Base-by-base conservation (phyloP, 2,113 vertebrate genomes). In the Misgurnus anguillicaudatus region DNA sequence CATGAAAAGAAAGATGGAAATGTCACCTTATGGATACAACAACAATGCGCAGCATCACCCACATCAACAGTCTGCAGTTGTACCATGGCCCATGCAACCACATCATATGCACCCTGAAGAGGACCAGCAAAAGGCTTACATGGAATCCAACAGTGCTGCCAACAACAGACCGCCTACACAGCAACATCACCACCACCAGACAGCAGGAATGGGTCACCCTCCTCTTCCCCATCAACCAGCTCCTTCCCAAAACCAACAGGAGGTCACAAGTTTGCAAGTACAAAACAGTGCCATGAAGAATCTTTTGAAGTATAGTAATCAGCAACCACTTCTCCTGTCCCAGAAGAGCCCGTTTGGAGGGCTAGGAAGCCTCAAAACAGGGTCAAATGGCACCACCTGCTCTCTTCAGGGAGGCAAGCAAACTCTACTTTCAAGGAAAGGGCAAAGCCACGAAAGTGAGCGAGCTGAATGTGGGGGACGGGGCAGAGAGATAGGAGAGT, bases 241-340 rank as follows among this genome's bases (percentile, higher is more conserved):
- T 84, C 87, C 87, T 41, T 79, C 84, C 11, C 88, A 92, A 82
- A 87, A 87, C 80, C 89, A 91, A 78, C 93, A 94, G 87, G 96
- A 97, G 75, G 89, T 94, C 80, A 90, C 95, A 4, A 82, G 87
- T 0, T 91, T 92, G 3, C 93, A 95, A 0, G 94, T 91, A 0
- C 96, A 98, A 85, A 94, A 92, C 45, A 97, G 94, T 0, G 96
- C 97, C 87, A 98, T 98, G 95, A 98, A 97, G 89, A 97, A 91
- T 89, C 90, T 99, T 79, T 92, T 99, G 6, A 97, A 98, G 78
- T 99, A 99, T 89, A 98, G 96, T 92, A 96, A 91, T 87, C 96
- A 97, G 86, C 96, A 96, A 83, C 95, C 96, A 0, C 93, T 97
- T 83, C 94, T 94, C 0, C 92, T 95, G 11, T 95, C 96, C 31